These are phyloP conservation scores for Pipistrellus pipistrellus DNA, from an alignment of 2,797 vertebrate species.

Conservation along the genomic window DNA sequence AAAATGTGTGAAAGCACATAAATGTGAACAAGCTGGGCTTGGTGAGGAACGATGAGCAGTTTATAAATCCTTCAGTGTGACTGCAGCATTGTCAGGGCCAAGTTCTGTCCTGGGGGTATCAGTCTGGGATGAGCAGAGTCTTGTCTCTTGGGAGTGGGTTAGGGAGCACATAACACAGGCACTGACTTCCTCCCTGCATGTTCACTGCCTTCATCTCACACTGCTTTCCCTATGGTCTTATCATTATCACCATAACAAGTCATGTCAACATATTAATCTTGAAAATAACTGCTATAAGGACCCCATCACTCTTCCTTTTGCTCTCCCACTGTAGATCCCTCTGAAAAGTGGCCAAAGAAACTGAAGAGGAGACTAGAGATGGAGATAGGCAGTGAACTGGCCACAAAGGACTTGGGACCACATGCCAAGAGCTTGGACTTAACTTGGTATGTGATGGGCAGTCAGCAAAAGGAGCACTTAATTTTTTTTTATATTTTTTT, in stretches of 20 bases:
- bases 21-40: background rate
- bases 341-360: background rate
- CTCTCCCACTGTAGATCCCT: background rate
- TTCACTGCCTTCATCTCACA: background rate
- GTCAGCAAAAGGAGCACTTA: background rate
- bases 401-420: background rate
- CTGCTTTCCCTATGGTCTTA: background rate
- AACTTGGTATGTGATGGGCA: background rate
- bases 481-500: background rate
- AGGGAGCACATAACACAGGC: background rate
- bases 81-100: background rate
- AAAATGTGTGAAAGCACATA: background rate
- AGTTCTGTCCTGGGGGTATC: too few relatives aligned
- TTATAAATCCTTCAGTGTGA: background rate
- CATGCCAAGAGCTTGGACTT: background rate
- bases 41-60: background rate
- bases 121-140: background rate
- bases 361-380: background rate
- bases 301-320: background rate
- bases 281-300: background rate
- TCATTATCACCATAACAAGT: background rate
- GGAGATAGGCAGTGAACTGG: background rate
- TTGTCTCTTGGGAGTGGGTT: background rate
- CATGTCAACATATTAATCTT: background rate
- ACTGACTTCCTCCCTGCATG: background rate